A percentile compares a stretch with the other conserved stretches of the same genome.
These are phyloP conservation scores for Pampus argenteus DNA, from an alignment of 2,797 vertebrate genomes.

Conservation along the genomic window DNA sequence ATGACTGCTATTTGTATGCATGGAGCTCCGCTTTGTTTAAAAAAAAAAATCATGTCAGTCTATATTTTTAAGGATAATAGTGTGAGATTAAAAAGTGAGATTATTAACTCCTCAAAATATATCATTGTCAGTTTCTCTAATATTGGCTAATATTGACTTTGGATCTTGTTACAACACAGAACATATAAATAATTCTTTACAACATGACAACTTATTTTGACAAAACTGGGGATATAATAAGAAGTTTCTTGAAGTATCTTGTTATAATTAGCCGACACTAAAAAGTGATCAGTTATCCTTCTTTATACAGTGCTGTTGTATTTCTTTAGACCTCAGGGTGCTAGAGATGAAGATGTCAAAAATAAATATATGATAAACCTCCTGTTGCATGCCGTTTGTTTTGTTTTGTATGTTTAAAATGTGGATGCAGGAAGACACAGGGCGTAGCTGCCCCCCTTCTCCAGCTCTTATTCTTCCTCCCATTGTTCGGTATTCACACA, in stretches of 20 bases:
- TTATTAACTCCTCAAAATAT: background rate
- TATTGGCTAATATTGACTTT: background rate
- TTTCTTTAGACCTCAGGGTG: too few species aligned
- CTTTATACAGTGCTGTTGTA: background rate
- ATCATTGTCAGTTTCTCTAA: background rate
- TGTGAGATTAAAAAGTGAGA: background rate
- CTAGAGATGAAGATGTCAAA: conserved; percentile 8
- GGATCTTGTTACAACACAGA: background rate
- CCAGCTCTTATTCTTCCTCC: too few species aligned
- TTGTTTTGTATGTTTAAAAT: conserved; percentile 15
- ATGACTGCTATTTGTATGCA: background rate
- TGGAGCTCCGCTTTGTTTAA: too few species aligned
- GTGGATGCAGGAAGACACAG: conserved; percentile 61
- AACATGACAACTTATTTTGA: background rate
- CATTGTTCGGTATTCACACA: conserved; percentile 19
- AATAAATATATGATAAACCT: conserved; percentile 2
- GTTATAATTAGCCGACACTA: background rate
- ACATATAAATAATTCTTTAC: background rate
- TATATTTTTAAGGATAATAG: background rate
- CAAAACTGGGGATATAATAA: background rate
- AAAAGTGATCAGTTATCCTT: background rate
- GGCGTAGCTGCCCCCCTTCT: background rate
- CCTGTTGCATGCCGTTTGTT: background rate
- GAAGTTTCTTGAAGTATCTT: background rate
- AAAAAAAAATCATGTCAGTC: background rate